Conservation (phyloP, 1,140 invertebrate genomes). For the Euborellia annulipes region DNA sequence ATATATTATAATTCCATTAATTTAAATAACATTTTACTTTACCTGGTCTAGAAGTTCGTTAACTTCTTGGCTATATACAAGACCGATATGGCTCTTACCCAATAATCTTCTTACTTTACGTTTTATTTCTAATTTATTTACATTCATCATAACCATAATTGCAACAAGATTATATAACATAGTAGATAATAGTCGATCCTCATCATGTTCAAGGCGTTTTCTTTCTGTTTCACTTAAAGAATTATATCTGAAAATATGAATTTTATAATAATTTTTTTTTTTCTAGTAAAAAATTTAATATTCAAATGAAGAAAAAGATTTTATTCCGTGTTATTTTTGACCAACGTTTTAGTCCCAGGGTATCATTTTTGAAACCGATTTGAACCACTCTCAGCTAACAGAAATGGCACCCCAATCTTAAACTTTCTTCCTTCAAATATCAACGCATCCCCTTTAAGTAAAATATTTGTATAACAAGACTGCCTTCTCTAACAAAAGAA, state of each 20-base stretch:
- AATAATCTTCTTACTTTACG: slow-evolving; percentile 85
- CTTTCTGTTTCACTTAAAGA: slow-evolving; percentile 84
- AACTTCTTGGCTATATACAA: slow-evolving; percentile 93
- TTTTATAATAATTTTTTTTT: slow-evolving; percentile 1
- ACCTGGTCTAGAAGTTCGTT: slow-evolving; percentile 94
- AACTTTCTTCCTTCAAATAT: too few species aligned
- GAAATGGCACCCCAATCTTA: too few species aligned
- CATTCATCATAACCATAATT: slow-evolving; percentile 88
- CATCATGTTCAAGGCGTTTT: slow-evolving; percentile 93
- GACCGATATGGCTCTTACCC: slow-evolving; percentile 95
- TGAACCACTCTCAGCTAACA: too few species aligned
- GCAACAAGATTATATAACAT: slow-evolving; percentile 93
- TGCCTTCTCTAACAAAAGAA: too few species aligned
- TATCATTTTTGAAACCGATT: too few species aligned
- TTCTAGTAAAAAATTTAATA: too few species aligned
- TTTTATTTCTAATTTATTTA: slow-evolving; percentile 71
- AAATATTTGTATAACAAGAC: too few species aligned
- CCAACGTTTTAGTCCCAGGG: too few species aligned
- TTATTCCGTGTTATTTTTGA: too few species aligned
- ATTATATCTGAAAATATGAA: slow-evolving; percentile 49
- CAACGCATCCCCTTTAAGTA: too few species aligned
- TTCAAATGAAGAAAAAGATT: too few species aligned
- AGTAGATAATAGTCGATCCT: slow-evolving; percentile 88
- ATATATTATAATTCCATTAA: not conserved
- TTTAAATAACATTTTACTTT: slow-evolving; percentile 23